Base-by-base conservation (phyloP, 2,888 invertebrate species). In the Mesoligia furuncula region DNA sequence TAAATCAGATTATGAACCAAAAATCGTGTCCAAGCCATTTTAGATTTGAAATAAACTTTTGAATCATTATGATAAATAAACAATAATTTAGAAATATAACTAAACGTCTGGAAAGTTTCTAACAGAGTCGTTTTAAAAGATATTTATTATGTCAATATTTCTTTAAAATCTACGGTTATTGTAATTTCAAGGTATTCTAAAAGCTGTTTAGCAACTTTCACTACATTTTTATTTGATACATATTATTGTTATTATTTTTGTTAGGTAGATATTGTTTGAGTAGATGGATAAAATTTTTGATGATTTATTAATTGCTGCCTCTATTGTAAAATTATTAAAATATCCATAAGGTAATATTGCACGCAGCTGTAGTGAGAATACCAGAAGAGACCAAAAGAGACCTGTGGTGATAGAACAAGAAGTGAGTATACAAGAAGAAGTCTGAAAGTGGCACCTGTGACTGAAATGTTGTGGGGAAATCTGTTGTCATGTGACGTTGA, bases 91-190 rank as follows among this genome's bases (percentile, higher is more conserved):
- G 6, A 68, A 81, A 76, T 68, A 61, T 72, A 76, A 77, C 69
- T 72, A 76, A 27, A 73, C 8, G 77, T 80, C 74, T 77, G 59
- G 70, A 85, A 85, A 86, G 80, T 86, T 80, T 85, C 51, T 67
- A 61, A 67, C 54, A 68, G 17, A 73, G 62, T 36, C 72, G 51
- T 86, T 84, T 71, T 64, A 57, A 51, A 65, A 73, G 36, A 81
- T 54, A 80, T 80, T 73, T 77, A 77, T 48, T 17, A 42, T 57
- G 51, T 31, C 71, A 81, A 73, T 87, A 80, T 83, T 74, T 83
- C 70, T 75, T 75, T 57, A 59, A 73, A 78, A 79, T 78, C 36
- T 20, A 75, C 17, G 39, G 74, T 83, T 80, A 85, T 85, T 85
- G 15, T 64, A 69, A 82, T 67, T 68, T 51, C 48, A 48, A 71